Conservation (phyloP, 2,797 vertebrate genomes). For the Uromys caudimaculatus region DNA sequence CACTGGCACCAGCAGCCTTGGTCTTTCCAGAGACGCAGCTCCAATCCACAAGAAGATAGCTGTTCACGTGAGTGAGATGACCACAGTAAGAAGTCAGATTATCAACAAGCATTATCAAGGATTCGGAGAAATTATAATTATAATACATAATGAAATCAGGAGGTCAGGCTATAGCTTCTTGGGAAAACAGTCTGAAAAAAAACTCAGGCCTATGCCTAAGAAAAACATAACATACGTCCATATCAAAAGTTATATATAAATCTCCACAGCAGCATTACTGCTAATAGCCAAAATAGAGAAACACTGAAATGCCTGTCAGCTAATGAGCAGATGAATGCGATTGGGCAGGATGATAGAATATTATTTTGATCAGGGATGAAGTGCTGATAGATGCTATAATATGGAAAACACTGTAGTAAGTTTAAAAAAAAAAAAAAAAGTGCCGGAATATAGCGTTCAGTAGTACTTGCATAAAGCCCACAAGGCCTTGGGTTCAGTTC, state of each 20-base stretch:
- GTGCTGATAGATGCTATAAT: neutral
- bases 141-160: neutral
- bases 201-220: neutral
- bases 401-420: neutral
- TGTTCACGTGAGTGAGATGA: neutral
- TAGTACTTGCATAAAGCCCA: neutral
- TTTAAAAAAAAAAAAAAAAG: neutral
- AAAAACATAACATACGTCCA: neutral
- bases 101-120: neutral
- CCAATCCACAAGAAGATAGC: neutral
- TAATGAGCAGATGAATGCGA: neutral
- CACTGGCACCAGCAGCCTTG: neutral
- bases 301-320: neutral
- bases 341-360: neutral
- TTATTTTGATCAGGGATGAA: conserved; percentile 17
- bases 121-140: neutral
- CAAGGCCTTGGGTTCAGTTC: neutral
- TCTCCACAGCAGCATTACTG: neutral
- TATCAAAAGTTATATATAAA: neutral
- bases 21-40: neutral
- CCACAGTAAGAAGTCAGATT: neutral
- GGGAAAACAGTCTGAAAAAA: neutral
- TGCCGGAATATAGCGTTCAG: neutral
- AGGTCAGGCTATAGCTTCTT: neutral
- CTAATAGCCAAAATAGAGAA: neutral